Base-by-base conservation (phyloP, 2,888 invertebrate genomes). In the Bhutanitis thaidina region DNA sequence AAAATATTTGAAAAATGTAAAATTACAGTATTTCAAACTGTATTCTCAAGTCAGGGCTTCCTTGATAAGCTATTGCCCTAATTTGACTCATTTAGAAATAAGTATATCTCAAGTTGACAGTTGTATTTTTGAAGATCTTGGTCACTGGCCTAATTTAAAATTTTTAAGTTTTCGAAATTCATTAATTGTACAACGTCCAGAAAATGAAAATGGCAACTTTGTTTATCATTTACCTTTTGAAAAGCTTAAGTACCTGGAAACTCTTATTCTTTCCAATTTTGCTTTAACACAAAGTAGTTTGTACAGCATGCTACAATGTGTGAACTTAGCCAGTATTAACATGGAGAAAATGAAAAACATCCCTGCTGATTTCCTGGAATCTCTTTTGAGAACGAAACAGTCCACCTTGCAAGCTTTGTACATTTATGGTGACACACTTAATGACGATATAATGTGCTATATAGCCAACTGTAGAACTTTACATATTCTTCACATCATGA, bases 311-410 rank as follows among this genome's bases (percentile, higher is more conserved):
- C 68, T 90, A 49, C 81, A 82, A 53, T 90, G 90, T 67, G 74
- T 72, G 16, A 73, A 85, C 67, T 79, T 90, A 69, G 80, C 82
- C 61, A 86, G 88, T 71, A 86, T 90, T 65, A 90, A 82, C 57
- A 90, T 90, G 83, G 90, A 90, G 54, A 90, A 90, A 64, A 90
- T 90, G 90, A 90, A 90, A 59, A 90, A 90, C 65, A 90, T 90
- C 56, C 90, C 90, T 7, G 79, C 83, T 48, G 85, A 87, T 56
- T 90, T 90, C 59, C 65, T 90, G 47, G 88, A 88, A 70, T 82
- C 86, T 56, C 74, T 90, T 53, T 65, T 90, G 35, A 72, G 69
- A 59, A 82, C 77, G 5, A 90, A 90, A 65, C 82, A 84, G 62
- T 67, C 73, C 5, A 77, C 80, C 35, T 64, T 90, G 37, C 67